Evolutionary conservation across 2,888 invertebrate species (phyloP).

Genomic region (Agriotes lineatus): DNA sequence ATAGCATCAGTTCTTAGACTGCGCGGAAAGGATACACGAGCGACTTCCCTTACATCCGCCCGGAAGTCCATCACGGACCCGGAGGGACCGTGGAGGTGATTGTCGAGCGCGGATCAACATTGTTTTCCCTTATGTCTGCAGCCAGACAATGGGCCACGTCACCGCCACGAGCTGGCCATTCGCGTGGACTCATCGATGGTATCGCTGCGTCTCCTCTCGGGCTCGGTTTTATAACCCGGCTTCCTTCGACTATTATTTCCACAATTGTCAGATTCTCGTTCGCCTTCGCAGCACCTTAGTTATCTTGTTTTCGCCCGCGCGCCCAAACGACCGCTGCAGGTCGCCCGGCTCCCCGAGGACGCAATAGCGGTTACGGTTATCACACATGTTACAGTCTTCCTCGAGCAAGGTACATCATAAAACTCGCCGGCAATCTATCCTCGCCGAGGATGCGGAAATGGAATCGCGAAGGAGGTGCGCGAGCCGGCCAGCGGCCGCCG

Average conservation of each 20-base stretch:
- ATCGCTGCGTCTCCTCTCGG: constrained; percentile 58
- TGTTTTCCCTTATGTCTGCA: constrained; percentile 63
- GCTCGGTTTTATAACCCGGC: constrained; percentile 60
- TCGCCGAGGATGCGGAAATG: constrained; percentile 40
- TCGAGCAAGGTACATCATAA: constrained; percentile 65
- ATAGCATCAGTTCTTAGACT: constrained; percentile 50
- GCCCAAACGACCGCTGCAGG: constrained; percentile 61
- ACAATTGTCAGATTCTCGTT: constrained; percentile 63
- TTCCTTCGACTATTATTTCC: constrained; percentile 62
- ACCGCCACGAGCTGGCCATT: constrained; percentile 54
- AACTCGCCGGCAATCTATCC: constrained; percentile 63
- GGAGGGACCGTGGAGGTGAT: constrained; percentile 62
- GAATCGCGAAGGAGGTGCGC: constrained; percentile 50
- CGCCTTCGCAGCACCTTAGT: constrained; percentile 61
- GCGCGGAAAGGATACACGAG: constrained; percentile 61
- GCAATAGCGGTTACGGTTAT: constrained; percentile 65
- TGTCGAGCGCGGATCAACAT: constrained; percentile 59
- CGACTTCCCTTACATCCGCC: constrained; percentile 59
- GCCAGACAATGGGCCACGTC: constrained; percentile 53
- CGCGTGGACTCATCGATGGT: constrained; percentile 62
- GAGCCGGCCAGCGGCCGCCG: constrained; percentile 14
- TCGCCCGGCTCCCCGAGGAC: constrained; percentile 60
- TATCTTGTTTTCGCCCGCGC: constrained; percentile 61
- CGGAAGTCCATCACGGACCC: constrained; percentile 64
- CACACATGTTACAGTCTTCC: constrained; percentile 62